A percentile compares a stretch with the other conserved stretches of the same genome.
Evolutionary conservation across 2,113 vertebrate species (phyloP).

Genomic region (Microtus pennsylvanicus): DNA sequence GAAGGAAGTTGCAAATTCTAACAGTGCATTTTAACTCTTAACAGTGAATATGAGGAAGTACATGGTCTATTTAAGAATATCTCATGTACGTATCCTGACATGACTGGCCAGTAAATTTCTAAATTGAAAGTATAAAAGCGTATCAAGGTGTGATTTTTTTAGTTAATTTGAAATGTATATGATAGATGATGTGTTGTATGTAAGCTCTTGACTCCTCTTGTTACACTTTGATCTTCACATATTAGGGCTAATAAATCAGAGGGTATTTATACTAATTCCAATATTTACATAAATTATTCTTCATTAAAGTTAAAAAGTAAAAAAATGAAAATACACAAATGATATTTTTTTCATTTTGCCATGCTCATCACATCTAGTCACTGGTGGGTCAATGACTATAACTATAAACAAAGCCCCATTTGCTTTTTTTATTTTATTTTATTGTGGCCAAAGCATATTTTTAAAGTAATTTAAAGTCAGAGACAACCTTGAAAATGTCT

Average conservation of each 20-base stretch:
- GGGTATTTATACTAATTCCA: slow-evolving; percentile 20
- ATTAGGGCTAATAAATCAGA: neutral
- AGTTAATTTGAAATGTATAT: neutral
- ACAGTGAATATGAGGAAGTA: neutral
- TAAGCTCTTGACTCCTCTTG: slow-evolving; percentile 7
- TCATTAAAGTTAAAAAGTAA: slow-evolving; percentile 33
- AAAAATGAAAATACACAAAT: neutral
- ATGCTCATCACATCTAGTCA: neutral
- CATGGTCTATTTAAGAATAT: neutral
- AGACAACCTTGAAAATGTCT: neutral
- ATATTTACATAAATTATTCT: neutral
- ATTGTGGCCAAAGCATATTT: neutral
- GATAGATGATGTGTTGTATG: neutral
- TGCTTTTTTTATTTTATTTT: neutral
- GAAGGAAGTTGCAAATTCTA: neutral
- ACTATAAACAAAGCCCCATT: neutral
- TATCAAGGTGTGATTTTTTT: neutral
- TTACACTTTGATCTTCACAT: neutral
- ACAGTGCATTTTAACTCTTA: neutral
- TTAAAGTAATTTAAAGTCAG: neutral
- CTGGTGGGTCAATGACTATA: neutral
- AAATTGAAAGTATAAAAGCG: neutral
- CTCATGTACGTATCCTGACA: neutral
- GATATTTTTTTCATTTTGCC: neutral
- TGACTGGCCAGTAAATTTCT: neutral